These are phyloP conservation scores for Xiphorhynchus erythropygius DNA, from an alignment of 2,797 vertebrate species.

Conservation along the genomic window DNA sequence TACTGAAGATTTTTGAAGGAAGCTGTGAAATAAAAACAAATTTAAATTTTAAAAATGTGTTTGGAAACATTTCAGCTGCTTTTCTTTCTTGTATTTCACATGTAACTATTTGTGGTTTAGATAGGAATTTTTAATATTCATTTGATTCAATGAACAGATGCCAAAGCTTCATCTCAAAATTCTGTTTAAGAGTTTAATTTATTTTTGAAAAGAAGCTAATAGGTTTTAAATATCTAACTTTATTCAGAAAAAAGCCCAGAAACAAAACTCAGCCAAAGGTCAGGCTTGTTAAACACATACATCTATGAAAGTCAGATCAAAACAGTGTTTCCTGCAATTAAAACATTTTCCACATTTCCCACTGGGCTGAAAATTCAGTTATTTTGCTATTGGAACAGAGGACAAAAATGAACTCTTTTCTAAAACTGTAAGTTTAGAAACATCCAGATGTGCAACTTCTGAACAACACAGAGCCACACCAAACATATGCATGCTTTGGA, in stretches of 20 bases:
- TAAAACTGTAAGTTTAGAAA: not conserved
- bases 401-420: not conserved
- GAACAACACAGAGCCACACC: not conserved
- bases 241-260: not conserved
- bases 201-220: conserved; percentile 43
- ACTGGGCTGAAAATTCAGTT: not conserved
- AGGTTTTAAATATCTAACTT: conserved; percentile 18
- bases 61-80: conserved; percentile 14
- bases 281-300: not conserved
- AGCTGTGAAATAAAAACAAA: conserved; percentile 27
- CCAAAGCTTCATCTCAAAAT: conserved; percentile 31
- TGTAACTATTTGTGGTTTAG: conserved; percentile 30
- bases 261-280: conserved; percentile 41
- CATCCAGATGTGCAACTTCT: not conserved
- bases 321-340: conserved; percentile 31
- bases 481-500: not conserved
- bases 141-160: conserved; percentile 35
- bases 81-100: conserved; percentile 16
- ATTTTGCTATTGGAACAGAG: not conserved
- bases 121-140: conserved; percentile 63
- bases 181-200: conserved; percentile 36
- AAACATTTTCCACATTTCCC: not conserved
- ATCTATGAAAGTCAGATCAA: not conserved
- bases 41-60: not conserved
- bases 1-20: not conserved